phyloP scores from a whole-genome alignment of 2,888 invertebrate genomes.

The Drymonia ruficornis region DNA sequence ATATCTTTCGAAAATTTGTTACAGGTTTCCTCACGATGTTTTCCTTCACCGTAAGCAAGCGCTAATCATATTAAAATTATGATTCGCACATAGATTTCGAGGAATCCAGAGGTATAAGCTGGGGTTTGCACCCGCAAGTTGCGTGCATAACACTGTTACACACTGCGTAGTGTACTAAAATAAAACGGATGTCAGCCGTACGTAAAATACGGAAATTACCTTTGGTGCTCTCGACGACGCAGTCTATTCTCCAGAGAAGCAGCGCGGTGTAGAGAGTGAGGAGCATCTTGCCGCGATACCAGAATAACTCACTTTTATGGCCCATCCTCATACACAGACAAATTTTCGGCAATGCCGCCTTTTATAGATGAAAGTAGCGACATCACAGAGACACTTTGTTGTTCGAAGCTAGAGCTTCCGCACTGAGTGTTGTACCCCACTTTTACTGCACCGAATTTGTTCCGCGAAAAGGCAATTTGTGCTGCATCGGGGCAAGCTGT shows the following conservation, averaged over 20 bases:
- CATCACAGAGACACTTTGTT: constrained; percentile 72
- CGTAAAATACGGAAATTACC: constrained; percentile 54
- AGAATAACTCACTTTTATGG: constrained; percentile 68
- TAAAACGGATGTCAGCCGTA: constrained; percentile 10
- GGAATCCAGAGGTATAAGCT: too few species aligned
- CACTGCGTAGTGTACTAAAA: too few species aligned
- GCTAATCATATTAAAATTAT: too few species aligned
- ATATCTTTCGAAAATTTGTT: too few species aligned
- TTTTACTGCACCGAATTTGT: constrained; percentile 48
- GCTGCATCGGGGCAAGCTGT: constrained; percentile 43
- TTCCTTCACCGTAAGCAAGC: too few species aligned
- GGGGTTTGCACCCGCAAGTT: too few species aligned
- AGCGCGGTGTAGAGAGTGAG: constrained; percentile 68
- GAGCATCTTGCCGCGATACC: constrained; percentile 69
- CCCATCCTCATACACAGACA: constrained; percentile 65
- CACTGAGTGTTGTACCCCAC: constrained; percentile 50
- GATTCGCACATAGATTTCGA: too few species aligned
- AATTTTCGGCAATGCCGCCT: constrained; percentile 67
- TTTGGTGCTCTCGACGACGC: constrained; percentile 77
- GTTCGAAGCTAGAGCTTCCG: constrained; percentile 49
- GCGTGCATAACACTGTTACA: too few species aligned
- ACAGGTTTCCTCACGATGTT: too few species aligned
- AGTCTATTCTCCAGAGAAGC: constrained; percentile 77
- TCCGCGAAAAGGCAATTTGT: constrained; percentile 39
- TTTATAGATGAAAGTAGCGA: constrained; percentile 61